Evolutionary conservation across 2,113 vertebrate species (phyloP), one percentile per base, ranked within the genome.

Genomic region (Etia nguti): DNA sequence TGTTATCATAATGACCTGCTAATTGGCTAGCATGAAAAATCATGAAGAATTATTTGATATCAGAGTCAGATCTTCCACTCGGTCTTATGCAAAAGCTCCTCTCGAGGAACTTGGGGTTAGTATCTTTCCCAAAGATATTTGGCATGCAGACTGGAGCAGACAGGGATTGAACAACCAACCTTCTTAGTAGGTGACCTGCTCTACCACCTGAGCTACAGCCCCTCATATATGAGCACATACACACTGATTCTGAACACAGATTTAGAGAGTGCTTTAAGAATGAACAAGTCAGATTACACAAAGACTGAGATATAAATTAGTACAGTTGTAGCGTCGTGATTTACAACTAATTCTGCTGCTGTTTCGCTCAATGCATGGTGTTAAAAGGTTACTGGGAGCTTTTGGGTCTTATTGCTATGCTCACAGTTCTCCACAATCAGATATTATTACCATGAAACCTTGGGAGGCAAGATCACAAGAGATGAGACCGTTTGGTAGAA

Each of bases 401-500:
- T 79, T 26, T 13, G 22, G 8, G 59, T 82, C 59, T 52, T 60
- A 65, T 87, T 82, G 29, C 82, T 12, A 80, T 83, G 54, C 85
- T 29, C 24, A 29, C 24, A 48, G 77, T 31, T 82, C 48, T 86
- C 46, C 56, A 79, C 52, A 56, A 80, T 24, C 82, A 80, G 38
- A 91, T 91, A 87, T 50, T 75, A 80, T 86, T 36, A 79, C 68
- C 80, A 20, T 60, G 55, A 88, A 90, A 83, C 59, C 73, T 88
- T 83, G 73, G 68, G 26, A 62, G 43, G 86, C 65, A 18, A 86
- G 89, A 92, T 83, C 88, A 83, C 20, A 8, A 89, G 68, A 88
- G 88, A 94, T 90, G 82, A 88, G 89, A 80, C 57, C 20, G 80
- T 93, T 93, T 59, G 80, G 86, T 55, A 62, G 83, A 90, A 92